Evolutionary conservation across 2,113 vertebrate species (phyloP), one percentile per base, ranked within the genome.

Genomic region (Melospiza georgiana): DNA sequence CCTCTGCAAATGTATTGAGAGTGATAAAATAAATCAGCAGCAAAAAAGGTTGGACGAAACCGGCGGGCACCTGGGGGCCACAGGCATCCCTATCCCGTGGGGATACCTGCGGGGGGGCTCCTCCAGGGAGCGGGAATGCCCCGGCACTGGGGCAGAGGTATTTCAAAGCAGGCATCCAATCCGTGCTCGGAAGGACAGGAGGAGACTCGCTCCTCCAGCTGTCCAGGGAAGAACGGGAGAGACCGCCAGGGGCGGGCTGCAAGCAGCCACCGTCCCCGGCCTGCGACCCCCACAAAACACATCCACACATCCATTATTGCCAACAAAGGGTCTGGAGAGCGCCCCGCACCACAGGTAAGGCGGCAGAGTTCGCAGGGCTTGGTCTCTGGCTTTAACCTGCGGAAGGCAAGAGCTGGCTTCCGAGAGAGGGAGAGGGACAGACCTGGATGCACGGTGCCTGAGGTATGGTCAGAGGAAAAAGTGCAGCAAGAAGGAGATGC

Each of bases 141-240:
- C 79, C 5, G 16, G 92, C 96, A 96, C 96, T 79, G 35, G 12
- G 91, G 82, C 93, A 95, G 96, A 96, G 97, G 97, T 98, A 98
- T 98, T 98, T 98, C 87, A 92, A 97, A 98, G 93, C 71, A 68
- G 78, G 79, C 67, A 74, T 93, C n/a, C 21, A 95, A 97, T 84
- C 95, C 63, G 54, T 77, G 75, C 95, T 83, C 90, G 95, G 96
- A 97, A 44, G 71, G 96, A 95, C 96, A 95, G 95, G 94, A 96
- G 95, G 95, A 96, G 96, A 82, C 78, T 89, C 63, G 68, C 82
- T 97, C 95, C 66, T 93, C 92, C 96, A 97, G 96, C 96, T 97
- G 97, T 91, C 96, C 62, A 10, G 68, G 65, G 58, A 76, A 46
- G 25, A 90, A 62, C 1, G 2, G 54, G 94, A 96, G 89, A 69